phyloP scores from a whole-genome alignment of 2,797 vertebrate species.

The Macropus fuliginosus region DNA sequence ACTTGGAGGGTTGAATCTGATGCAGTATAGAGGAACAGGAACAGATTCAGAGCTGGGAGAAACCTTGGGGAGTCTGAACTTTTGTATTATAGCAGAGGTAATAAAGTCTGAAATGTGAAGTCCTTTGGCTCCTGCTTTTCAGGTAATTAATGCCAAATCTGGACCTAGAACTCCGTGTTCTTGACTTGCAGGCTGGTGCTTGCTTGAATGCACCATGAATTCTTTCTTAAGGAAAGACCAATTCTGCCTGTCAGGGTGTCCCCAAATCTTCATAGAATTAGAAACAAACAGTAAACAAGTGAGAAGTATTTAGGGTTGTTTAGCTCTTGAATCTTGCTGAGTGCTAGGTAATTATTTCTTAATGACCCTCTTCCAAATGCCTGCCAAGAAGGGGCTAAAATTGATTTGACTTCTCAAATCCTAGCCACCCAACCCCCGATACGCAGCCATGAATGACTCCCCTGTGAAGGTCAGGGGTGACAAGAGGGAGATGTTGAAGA shows the following conservation, averaged over 20 bases:
- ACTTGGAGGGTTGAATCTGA: neutral
- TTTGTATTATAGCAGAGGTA: neutral
- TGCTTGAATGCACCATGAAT: neutral
- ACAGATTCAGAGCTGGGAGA: neutral
- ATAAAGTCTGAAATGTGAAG: neutral
- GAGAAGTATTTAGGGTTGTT: neutral
- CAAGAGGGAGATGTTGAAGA: neutral
- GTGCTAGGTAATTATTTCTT: neutral
- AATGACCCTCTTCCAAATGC: neutral
- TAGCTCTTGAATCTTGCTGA: neutral
- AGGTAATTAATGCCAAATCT: neutral
- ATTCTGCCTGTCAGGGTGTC: neutral
- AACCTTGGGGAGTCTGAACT: neutral
- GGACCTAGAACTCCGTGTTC: neutral
- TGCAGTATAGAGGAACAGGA: neutral
- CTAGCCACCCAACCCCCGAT: neutral
- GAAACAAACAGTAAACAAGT: neutral
- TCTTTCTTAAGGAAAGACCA: neutral
- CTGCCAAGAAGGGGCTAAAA: neutral
- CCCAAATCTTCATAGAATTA: neutral
- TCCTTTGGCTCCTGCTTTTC: neutral
- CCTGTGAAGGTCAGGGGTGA: neutral
- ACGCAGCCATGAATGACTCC: neutral
- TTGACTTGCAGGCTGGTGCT: neutral
- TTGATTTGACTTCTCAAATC: neutral